These are phyloP conservation scores for Arbacia lixula DNA, from an alignment of 53 echinoderm and acorn worm genomes.

Conservation along the genomic window DNA sequence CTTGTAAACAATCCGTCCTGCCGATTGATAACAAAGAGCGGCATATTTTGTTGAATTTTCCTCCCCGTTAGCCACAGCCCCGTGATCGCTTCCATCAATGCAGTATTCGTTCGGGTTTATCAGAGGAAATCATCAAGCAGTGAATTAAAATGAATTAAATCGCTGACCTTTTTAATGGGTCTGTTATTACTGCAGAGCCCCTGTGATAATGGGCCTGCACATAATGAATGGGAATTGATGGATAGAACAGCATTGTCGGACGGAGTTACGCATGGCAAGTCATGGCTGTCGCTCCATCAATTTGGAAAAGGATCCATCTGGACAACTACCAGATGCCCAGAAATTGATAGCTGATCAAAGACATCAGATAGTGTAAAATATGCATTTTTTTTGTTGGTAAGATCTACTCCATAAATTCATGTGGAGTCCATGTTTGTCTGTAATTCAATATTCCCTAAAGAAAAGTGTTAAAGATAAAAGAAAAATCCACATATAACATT, in stretches of 20 bases:
- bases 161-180: slow-evolving; percentile 41
- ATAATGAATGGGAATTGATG: slow-evolving; percentile 47
- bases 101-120: not conserved
- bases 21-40: slow-evolving; percentile 42
- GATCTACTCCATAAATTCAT: too few species aligned
- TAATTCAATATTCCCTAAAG: too few species aligned
- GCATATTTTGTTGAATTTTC: slow-evolving; percentile 35
- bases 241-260: slow-evolving; percentile 7
- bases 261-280: slow-evolving; percentile 28
- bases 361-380: too few species aligned
- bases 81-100: slow-evolving; percentile 12
- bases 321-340: slow-evolving; percentile 24
- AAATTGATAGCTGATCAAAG: slow-evolving; percentile 15
- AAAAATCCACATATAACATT: too few species aligned
- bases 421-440: too few species aligned
- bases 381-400: too few species aligned
- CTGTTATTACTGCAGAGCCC: slow-evolving; percentile 19
- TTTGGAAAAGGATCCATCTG: slow-evolving; percentile 18
- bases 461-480: too few species aligned
- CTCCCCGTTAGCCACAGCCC: not conserved
- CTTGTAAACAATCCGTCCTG: slow-evolving; percentile 52
- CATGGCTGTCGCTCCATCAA: slow-evolving; percentile 43
- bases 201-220: slow-evolving; percentile 15
- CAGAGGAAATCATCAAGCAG: slow-evolving; percentile 25
- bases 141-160: slow-evolving; percentile 42